Evolutionary conservation across 2,113 vertebrate species (phyloP).

Genomic region (Ursus arctos): DNA sequence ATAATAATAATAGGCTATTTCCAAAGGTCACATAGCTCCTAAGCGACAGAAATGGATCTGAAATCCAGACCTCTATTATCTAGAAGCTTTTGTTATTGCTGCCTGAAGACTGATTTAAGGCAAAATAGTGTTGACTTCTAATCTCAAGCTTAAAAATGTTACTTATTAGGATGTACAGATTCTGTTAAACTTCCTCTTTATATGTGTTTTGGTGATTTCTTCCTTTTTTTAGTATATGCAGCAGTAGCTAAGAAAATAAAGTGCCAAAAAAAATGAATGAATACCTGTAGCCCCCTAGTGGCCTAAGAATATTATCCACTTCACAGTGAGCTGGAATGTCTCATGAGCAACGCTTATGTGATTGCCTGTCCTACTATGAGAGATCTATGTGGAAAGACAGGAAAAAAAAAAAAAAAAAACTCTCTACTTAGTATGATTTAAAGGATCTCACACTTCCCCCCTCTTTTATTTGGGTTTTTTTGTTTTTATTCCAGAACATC

Average conservation of each 20-base stretch:
- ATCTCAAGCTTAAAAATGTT: background rate
- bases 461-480: background rate
- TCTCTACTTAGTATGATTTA: background rate
- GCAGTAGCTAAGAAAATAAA: conserved; percentile 4
- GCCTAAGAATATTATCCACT: background rate
- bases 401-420: background rate
- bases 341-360: background rate
- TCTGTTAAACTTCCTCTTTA: background rate
- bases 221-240: background rate
- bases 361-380: background rate
- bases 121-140: background rate
- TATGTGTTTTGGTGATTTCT: background rate
- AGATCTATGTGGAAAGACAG: background rate
- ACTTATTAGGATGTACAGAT: background rate
- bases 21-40: background rate
- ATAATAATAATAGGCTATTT: background rate
- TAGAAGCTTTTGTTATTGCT: background rate
- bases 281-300: background rate
- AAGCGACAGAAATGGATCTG: background rate
- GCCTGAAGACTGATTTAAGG: background rate
- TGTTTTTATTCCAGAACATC: background rate
- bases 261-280: background rate
- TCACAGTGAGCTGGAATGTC: background rate
- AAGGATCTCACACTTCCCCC: background rate
- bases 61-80: background rate